These are phyloP conservation scores for Emmelina monodactyla DNA, from an alignment of 2,888 invertebrate genomes.

Conservation along the genomic window DNA sequence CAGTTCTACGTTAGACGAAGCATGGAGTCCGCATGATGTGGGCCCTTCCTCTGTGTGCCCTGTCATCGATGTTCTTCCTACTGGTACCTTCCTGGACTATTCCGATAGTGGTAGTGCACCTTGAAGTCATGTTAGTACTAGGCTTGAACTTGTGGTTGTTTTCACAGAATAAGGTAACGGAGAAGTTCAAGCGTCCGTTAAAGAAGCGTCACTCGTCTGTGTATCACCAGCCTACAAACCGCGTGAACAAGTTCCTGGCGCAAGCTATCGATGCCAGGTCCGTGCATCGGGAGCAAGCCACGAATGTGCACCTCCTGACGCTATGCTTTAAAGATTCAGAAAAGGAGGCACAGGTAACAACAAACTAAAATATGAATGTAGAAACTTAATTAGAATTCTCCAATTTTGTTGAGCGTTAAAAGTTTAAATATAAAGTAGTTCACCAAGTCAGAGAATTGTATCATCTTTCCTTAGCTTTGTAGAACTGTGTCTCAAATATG, in stretches of 20 bases:
- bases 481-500: no score
- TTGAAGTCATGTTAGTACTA: background rate
- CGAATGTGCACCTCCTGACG: conserved; percentile 85
- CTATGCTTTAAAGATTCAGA: conserved; percentile 84
- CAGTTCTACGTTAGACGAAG: conserved; percentile 47
- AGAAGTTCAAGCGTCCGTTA: conserved; percentile 86
- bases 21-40: conserved; percentile 56
- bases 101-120: background rate
- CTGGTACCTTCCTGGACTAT: conserved; percentile 1
- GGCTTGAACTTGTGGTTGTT: conserved; percentile 5
- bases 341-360: conserved; percentile 79
- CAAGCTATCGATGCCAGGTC: conserved; percentile 91
- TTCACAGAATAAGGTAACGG: conserved; percentile 83
- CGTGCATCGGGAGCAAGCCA: conserved; percentile 88
- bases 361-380: no score
- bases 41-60: conserved; percentile 21
- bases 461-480: no score
- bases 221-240: conserved; percentile 88
- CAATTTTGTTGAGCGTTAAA: no score
- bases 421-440: no score
- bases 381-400: no score
- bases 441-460: no score
- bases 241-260: conserved; percentile 90
- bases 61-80: conserved; percentile 6
- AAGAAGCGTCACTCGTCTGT: conserved; percentile 88